Evolutionary conservation across 2,113 vertebrate species (phyloP).

Genomic region (Caracal caracal): DNA sequence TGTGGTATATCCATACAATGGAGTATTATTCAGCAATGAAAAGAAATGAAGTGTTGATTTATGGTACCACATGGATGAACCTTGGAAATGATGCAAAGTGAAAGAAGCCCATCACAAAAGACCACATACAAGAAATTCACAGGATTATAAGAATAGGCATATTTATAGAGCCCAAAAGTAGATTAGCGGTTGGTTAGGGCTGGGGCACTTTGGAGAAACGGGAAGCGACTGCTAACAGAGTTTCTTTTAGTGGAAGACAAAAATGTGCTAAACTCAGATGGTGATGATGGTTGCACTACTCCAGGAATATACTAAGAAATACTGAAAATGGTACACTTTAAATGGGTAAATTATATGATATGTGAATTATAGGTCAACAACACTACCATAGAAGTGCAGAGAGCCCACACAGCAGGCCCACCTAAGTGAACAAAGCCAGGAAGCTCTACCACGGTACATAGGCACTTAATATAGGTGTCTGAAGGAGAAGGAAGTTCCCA

Average conservation of each 20-base stretch:
- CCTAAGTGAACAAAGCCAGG: not conserved
- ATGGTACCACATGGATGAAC: not conserved
- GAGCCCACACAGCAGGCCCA: not conserved
- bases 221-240: not conserved
- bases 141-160: constrained; percentile 33
- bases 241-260: not conserved
- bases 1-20: not conserved
- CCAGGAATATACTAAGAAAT: not conserved
- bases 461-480: not conserved
- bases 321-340: not conserved
- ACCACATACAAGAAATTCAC: not conserved
- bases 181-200: not conserved
- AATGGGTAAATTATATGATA: not conserved
- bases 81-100: not conserved
- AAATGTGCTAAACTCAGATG: constrained; percentile 30
- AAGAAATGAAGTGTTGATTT: constrained; percentile 39
- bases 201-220: not conserved
- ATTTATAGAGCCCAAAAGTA: constrained; percentile 37
- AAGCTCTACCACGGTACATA: not conserved
- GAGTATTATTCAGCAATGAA: constrained; percentile 45
- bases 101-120: constrained; percentile 57
- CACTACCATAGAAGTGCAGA: not conserved
- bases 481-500: not conserved
- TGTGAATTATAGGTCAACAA: constrained; percentile 10
- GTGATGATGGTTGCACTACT: not conserved